A percentile compares a stretch with the other conserved stretches of the same genome.
Evolutionary conservation across 2,113 vertebrate species (phyloP).

Genomic region (Rostratula benghalensis): DNA sequence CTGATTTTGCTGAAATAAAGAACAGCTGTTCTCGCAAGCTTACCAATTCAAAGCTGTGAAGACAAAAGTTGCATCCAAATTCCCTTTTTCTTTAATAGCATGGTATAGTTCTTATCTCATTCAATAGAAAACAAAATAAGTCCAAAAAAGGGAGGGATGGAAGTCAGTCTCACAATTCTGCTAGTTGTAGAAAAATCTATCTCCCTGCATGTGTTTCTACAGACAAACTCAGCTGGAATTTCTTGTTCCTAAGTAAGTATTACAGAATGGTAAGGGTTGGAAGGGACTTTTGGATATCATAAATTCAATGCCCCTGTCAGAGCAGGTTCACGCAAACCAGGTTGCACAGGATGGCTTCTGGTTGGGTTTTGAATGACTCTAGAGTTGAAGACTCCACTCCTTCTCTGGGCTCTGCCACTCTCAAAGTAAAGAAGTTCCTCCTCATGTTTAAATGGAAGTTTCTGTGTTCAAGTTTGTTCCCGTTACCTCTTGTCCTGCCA

Average conservation of each 20-base stretch:
- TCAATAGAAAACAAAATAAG: neutral
- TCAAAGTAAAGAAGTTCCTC: too few species aligned
- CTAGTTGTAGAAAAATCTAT: neutral
- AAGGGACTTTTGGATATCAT: too few species aligned
- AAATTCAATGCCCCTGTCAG: too few species aligned
- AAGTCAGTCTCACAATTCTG: neutral
- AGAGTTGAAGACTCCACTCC: too few species aligned
- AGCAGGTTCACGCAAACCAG: too few species aligned
- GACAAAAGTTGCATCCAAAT: neutral
- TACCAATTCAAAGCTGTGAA: neutral
- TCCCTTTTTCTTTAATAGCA: neutral
- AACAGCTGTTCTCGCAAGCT: constrained; percentile 30
- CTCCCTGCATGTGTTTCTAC: neutral
- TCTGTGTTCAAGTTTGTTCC: too few species aligned
- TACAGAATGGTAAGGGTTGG: too few species aligned
- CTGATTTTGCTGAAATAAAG: constrained; percentile 38
- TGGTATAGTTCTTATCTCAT: neutral
- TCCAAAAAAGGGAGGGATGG: neutral
- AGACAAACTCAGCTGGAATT: neutral
- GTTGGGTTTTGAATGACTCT: too few species aligned
- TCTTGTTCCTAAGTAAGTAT: neutral
- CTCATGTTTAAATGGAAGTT: too few species aligned
- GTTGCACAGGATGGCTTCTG: too few species aligned
- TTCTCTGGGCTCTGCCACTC: too few species aligned
- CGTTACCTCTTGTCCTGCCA: too few species aligned